Percentiles rank a stretch among this genome's conserved stretches.
Conservation (phyloP, 1,140 invertebrate genomes). For the Chironomus striatipennis region DNA sequence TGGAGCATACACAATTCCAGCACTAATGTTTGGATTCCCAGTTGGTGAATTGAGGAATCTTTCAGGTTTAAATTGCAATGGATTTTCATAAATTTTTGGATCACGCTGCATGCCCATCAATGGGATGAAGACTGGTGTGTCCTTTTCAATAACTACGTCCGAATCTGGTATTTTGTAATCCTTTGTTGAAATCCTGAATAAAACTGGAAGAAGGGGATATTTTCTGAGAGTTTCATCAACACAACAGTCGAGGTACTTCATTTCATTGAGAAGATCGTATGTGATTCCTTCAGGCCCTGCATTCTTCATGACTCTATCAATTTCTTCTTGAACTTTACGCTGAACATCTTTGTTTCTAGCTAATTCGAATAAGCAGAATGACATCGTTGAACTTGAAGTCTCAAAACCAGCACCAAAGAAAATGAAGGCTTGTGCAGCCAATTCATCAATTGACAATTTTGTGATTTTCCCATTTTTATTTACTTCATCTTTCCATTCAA, state of each 20-base stretch:
- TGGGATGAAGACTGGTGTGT: not conserved
- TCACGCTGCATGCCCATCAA: not conserved
- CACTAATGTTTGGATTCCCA: no score
- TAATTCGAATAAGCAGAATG: conserved; percentile 27
- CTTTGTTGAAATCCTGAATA: conserved; percentile 32
- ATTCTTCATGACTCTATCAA: conserved; percentile 34
- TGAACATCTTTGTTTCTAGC: conserved; percentile 25
- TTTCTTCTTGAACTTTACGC: conserved; percentile 37
- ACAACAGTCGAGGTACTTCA: conserved; percentile 40
- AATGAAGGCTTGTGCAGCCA: conserved; percentile 28
- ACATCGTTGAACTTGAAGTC: conserved; percentile 28
- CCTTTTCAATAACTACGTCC: not conserved
- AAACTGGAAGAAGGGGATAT: conserved; percentile 41
- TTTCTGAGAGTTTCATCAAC: conserved; percentile 32
- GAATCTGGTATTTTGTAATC: conserved; percentile 31
- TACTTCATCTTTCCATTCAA: not conserved
- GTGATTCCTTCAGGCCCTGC: conserved; percentile 31
- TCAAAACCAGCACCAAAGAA: conserved; percentile 30
- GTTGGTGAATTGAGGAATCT: no score
- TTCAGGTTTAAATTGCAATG: no score
- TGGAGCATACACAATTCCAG: no score
- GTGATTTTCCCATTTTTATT: not conserved
- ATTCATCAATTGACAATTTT: conserved; percentile 25
- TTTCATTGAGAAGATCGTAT: conserved; percentile 33
- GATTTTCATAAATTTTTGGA: no score